A percentile compares a stretch with the other conserved stretches of the same genome.
phyloP scores from a whole-genome alignment of 2,888 invertebrate species.

The Atherix ibis region DNA sequence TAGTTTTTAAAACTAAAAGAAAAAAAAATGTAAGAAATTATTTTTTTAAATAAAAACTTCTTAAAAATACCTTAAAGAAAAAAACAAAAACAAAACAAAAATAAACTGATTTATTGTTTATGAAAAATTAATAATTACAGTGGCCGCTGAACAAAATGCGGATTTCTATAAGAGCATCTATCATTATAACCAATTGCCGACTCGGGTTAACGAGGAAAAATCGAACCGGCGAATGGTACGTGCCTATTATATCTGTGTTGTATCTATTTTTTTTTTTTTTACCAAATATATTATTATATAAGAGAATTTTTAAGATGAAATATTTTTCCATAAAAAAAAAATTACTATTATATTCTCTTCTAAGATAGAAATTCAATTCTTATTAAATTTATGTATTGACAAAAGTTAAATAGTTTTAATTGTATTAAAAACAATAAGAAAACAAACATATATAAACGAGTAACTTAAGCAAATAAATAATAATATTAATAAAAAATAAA shows the following conservation, averaged over 20 bases:
- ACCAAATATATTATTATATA: no score
- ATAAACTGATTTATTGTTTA: conserved; percentile 16
- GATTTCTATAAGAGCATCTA: conserved; percentile 76
- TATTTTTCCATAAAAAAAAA: no score
- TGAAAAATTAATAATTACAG: conserved; percentile 42
- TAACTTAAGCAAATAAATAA: no score
- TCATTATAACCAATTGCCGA: conserved; percentile 47
- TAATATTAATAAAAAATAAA: no score
- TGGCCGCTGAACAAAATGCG: conserved; percentile 66
- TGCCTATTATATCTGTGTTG: no score
- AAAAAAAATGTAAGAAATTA: conserved; percentile 6
- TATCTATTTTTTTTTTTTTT: conserved; percentile 1
- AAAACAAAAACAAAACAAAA: conserved; percentile 13
- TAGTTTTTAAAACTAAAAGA: conserved; percentile 4
- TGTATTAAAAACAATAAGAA: no score
- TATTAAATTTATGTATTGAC: no score
- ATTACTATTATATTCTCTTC: no score
- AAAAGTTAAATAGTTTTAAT: no score
- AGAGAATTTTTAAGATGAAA: no score
- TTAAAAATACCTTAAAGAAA: conserved; percentile 8
- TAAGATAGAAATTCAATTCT: no score
- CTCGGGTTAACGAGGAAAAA: conserved; percentile 46
- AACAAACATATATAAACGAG: no score
- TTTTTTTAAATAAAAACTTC: neutral
- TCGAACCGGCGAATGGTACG: conserved; percentile 54